phyloP scores from a whole-genome alignment of 2,797 vertebrate genomes.

The Morelia viridis region DNA sequence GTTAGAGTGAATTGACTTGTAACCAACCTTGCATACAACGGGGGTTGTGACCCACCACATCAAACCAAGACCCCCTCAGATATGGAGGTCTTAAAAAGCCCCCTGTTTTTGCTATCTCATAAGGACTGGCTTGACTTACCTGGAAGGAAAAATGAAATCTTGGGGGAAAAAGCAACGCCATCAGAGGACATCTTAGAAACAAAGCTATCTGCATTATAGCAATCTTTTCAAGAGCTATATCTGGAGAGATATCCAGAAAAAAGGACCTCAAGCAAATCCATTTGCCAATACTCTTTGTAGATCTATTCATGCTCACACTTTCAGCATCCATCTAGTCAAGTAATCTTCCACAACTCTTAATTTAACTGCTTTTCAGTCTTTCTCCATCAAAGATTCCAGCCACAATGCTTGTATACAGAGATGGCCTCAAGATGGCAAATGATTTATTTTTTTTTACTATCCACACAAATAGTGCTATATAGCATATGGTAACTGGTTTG shows the following conservation, averaged over 20 bases:
- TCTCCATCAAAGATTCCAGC: not conserved
- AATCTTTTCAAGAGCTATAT: not conserved
- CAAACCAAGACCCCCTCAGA: not conserved
- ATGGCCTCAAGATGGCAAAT: not conserved
- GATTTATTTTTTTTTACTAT: too few relatives aligned
- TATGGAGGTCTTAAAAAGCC: rapidly evolving
- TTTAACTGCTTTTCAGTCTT: not conserved
- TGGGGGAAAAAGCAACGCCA: not conserved
- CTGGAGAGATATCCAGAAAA: not conserved
- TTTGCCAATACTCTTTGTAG: not conserved
- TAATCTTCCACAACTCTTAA: not conserved
- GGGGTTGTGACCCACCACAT: not conserved
- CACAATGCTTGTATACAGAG: not conserved
- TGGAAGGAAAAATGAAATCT: not conserved
- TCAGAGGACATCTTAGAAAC: not conserved
- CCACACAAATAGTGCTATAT: too few relatives aligned
- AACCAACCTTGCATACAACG: not conserved
- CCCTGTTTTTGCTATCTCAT: not conserved
- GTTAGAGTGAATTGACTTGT: not conserved
- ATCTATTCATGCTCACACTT: not conserved
- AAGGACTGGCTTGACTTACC: not conserved
- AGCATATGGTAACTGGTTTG: not conserved
- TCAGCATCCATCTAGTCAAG: not conserved
- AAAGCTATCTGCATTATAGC: not conserved
- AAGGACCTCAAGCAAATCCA: not conserved